Evolutionary conservation across 2,888 invertebrate genomes (phyloP), one percentile per base, ranked within the genome.

Genomic region (Elysia crispata): DNA sequence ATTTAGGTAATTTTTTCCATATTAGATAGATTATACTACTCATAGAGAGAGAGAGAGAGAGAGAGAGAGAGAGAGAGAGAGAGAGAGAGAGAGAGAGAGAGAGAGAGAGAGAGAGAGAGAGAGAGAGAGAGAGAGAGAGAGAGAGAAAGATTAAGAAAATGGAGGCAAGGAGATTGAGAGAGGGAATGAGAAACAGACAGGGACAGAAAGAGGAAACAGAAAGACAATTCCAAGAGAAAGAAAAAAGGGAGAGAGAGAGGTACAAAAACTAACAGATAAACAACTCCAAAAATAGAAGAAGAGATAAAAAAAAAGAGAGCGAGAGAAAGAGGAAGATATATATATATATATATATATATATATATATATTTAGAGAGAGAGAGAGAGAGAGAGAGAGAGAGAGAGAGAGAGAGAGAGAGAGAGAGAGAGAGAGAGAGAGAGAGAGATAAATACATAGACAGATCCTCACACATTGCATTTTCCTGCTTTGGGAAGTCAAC

Each of bases 101-200:
- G 8, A 76, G 11, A 23, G 25, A 64, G 64, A 30, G 30, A n/a
- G 15, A 15, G 49, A 13, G 8, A 70, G 13, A 49, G 30, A 69
- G 69, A 69, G 30, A 69, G 69, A 69, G 30, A 69, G 69, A 69
- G 30, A 69, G 69, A 69, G 30, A 69, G 69, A 69, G 30, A 69
- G 69, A 69, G 30, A 69, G 69, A 30, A 28, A 69, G n/a, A 28
- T 23, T 30, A 13, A 18, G 64, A 15, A 28, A n/a, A 28, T 23
- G 25, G 64, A 18, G 15, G 25, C 1, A 64, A 25, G 15, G 23
- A 64, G 23, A 18, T n/a, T n/a, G 25, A 64, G 25, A 64, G 15
- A 64, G 28, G 23, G 3, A 64, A n/a, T n/a, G 8, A 20, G 15
- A 30, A 64, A 64, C 64, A 28, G 15, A 64, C 23, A 30, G 23